These are phyloP conservation scores for Canis aureus DNA, from an alignment of 2,113 vertebrate species.

Conservation along the genomic window DNA sequence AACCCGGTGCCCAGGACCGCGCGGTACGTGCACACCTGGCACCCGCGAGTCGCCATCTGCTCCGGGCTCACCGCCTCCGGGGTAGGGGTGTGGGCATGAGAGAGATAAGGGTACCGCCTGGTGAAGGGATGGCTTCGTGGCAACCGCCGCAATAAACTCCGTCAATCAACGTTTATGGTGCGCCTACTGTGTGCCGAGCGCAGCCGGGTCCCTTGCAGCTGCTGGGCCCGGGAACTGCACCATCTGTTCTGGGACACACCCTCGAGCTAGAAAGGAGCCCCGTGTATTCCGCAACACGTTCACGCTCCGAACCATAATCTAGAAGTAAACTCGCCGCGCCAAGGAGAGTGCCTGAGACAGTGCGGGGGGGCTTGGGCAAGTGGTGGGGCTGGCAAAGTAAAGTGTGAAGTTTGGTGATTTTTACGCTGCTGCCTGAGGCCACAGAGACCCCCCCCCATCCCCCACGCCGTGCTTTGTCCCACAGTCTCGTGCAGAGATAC, in stretches of 20 bases:
- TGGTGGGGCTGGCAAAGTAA: not conserved
- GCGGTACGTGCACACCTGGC: slow-evolving; percentile 73
- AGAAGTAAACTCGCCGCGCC: not conserved
- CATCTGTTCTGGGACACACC: not conserved
- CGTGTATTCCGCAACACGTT: not conserved
- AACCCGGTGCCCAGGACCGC: slow-evolving; percentile 2
- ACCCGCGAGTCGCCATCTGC: slow-evolving; percentile 69
- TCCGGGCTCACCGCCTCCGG: not conserved
- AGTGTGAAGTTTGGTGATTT: not conserved
- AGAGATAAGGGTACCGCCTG: not conserved
- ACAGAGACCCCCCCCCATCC: not conserved
- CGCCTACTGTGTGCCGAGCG: not conserved
- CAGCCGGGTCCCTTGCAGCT: not conserved
- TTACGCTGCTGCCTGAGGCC: not conserved
- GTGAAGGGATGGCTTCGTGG: not conserved
- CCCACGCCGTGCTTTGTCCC: not conserved
- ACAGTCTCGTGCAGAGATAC: not conserved
- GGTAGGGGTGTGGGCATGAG: slow-evolving; percentile 58
- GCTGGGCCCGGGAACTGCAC: not conserved
- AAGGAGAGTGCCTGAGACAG: not conserved
- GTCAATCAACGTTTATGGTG: not conserved
- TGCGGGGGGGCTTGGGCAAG: not conserved
- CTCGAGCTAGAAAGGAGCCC: not conserved
- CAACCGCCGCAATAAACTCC: not conserved
- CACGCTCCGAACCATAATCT: not conserved